Percentiles rank a stretch among this genome's conserved stretches.
Conservation (phyloP, 2,797 vertebrate genomes). For the Macropus fuliginosus region DNA sequence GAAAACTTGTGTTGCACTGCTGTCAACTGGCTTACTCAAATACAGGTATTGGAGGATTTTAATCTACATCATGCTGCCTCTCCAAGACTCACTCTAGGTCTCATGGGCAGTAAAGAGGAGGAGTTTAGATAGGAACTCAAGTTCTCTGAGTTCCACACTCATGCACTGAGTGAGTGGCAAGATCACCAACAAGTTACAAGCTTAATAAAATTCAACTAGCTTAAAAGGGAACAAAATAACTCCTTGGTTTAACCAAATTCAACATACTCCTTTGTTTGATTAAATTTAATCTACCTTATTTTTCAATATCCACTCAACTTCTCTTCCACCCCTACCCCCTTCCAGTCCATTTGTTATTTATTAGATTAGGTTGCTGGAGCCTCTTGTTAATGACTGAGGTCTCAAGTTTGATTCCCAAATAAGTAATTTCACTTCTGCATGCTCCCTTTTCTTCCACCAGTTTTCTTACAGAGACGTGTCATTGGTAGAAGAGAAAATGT, state of each 20-base stretch:
- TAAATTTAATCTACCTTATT: neutral
- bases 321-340: constrained; percentile 29
- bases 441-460: neutral
- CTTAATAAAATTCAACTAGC: constrained; percentile 52
- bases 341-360: constrained; percentile 47
- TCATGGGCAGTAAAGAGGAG: neutral
- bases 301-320: constrained; percentile 19
- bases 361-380: constrained; percentile 57
- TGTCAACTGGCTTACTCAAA: neutral
- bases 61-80: neutral
- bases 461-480: neutral
- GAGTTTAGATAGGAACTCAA: neutral
- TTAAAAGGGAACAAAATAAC: constrained; percentile 61
- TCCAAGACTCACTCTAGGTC: neutral
- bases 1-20: neutral
- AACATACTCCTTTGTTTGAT: constrained; percentile 25
- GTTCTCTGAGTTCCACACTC: neutral
- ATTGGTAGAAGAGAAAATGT: neutral
- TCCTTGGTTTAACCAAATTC: constrained; percentile 39
- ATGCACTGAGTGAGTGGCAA: neutral
- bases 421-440: neutral
- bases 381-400: constrained; percentile 23
- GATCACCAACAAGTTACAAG: constrained; percentile 37
- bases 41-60: neutral
- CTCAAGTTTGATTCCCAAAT: neutral